A percentile compares a stretch with the other conserved stretches of the same genome.
Evolutionary conservation across 2,797 vertebrate genomes (phyloP).

Genomic region (Poecile montanus): DNA sequence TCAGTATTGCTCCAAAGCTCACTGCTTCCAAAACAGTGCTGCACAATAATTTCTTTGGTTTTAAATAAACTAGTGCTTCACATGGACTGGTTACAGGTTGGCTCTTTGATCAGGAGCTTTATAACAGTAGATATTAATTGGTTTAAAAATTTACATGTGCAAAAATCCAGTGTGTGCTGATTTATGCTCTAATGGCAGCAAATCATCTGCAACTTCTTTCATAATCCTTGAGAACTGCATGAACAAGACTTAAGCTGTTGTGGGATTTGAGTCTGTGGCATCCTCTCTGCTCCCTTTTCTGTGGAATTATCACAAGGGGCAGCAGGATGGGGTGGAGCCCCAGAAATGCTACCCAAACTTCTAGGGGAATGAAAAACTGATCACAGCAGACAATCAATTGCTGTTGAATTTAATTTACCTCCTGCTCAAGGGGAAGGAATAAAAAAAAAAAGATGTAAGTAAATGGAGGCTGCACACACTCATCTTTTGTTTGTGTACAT

Average conservation of each 20-base stretch:
- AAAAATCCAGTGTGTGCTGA: background rate
- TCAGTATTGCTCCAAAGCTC: background rate
- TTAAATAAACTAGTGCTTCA: background rate
- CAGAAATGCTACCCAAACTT: background rate
- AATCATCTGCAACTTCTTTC: background rate
- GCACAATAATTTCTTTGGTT: background rate
- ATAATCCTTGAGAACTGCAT: background rate
- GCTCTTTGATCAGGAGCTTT: background rate
- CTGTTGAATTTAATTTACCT: background rate
- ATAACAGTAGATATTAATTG: background rate
- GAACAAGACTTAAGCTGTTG: background rate
- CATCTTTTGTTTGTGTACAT: background rate
- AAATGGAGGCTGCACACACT: background rate
- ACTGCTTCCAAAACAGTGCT: background rate
- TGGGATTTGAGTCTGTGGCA: background rate
- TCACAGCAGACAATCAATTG: background rate
- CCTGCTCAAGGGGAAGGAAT: background rate
- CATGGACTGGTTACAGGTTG: background rate
- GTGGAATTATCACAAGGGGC: background rate
- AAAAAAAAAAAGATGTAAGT: background rate
- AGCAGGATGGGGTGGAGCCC: background rate
- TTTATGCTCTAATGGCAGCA: constrained; percentile 10
- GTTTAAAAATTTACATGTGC: background rate
- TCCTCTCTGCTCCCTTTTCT: background rate
- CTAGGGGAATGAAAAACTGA: background rate